Conservation (phyloP, 2,113 vertebrate species). For the Ornithorhynchus anatinus region DNA sequence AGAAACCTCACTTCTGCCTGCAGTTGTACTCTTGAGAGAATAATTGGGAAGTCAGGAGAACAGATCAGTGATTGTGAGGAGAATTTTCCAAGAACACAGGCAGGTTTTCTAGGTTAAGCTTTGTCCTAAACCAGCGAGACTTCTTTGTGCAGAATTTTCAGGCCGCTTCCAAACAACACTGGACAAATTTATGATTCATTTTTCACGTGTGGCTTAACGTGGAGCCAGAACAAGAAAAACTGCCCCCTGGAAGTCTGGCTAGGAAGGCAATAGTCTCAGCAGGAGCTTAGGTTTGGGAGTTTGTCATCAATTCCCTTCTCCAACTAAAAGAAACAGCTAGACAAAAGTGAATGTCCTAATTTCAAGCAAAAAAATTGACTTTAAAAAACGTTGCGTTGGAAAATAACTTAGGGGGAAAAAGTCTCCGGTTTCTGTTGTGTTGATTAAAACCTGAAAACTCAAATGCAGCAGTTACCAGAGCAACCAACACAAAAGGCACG, state of each 20-base stretch:
- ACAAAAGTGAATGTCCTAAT: too few species aligned
- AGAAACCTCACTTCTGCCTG: too few species aligned
- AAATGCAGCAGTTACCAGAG: too few species aligned
- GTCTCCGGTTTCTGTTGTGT: too few species aligned
- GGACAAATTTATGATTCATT: background rate
- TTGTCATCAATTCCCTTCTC: background rate
- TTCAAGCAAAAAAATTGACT: too few species aligned
- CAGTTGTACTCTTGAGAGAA: too few species aligned
- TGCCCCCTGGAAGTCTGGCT: background rate
- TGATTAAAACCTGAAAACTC: too few species aligned
- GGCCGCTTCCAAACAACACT: background rate
- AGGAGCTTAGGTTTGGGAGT: background rate
- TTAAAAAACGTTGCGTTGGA: too few species aligned
- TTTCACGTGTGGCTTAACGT: background rate
- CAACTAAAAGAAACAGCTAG: too few species aligned
- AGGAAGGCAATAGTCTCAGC: background rate
- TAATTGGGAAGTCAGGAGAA: too few species aligned
- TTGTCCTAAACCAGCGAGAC: background rate
- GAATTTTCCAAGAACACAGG: background rate
- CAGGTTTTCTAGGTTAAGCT: background rate
- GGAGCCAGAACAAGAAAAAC: background rate
- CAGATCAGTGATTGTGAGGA: background rate
- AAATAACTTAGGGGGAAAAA: too few species aligned
- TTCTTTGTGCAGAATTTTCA: background rate
- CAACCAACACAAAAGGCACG: too few species aligned